Percentiles rank a stretch among this genome's conserved stretches.
Conservation (phyloP, 1,140 invertebrate genomes). For the Euschistus heros region DNA sequence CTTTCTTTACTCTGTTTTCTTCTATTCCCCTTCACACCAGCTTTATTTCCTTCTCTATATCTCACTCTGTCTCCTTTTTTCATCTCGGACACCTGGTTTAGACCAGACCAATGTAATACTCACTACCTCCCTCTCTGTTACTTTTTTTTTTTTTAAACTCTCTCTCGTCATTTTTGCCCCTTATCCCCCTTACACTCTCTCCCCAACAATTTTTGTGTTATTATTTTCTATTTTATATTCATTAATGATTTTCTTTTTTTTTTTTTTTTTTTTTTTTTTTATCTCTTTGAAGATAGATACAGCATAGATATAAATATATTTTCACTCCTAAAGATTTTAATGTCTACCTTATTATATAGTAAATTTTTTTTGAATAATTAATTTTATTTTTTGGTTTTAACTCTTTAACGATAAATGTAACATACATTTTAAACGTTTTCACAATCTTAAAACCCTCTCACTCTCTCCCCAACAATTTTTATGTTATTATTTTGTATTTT, state of each 20-base stretch:
- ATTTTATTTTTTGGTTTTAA: neutral
- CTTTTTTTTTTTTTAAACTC: conserved; percentile 12
- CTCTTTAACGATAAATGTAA: conserved; percentile 10
- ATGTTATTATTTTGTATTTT: no score
- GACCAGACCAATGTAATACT: neutral
- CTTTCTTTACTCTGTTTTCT: no score
- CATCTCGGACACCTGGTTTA: conserved; percentile 2
- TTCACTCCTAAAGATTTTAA: no score
- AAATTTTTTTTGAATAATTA: neutral
- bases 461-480: no score
- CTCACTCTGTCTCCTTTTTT: no score
- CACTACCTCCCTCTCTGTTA: conserved; percentile 1
- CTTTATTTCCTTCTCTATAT: no score
- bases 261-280: no score
- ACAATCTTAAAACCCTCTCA: no score
- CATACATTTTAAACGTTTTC: no score
- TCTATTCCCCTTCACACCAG: no score
- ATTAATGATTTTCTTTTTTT: neutral
- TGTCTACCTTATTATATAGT: neutral
- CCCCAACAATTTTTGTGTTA: neutral
- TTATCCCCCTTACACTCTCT: neutral
- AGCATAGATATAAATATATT: no score
- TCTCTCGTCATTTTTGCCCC: neutral
- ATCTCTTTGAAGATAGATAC: no score
- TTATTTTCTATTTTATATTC: neutral